A percentile compares a stretch with the other conserved stretches of the same genome.
Evolutionary conservation across 2,797 vertebrate species (phyloP).

Genomic region (Myotis pilosus): DNA sequence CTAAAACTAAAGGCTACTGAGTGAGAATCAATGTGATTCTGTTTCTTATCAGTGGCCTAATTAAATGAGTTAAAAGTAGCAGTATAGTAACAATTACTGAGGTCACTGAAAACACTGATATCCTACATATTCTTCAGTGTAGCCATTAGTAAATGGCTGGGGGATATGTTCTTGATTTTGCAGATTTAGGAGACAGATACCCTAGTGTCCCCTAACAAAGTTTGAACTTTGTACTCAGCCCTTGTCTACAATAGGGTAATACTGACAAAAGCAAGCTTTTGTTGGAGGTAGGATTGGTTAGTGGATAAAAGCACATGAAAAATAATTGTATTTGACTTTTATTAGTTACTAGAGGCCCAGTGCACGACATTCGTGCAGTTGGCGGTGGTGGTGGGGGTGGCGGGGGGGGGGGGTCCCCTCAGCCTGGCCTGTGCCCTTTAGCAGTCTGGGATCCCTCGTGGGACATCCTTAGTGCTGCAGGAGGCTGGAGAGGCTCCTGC

Average conservation of each 20-base stretch:
- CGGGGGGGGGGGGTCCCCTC: no score
- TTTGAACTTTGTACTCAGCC: neutral
- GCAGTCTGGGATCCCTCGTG: no score
- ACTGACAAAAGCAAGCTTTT: conserved; percentile 6
- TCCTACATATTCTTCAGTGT: neutral
- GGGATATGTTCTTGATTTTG: neutral
- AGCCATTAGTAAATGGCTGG: neutral
- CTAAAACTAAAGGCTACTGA: conserved; percentile 6
- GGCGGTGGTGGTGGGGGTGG: no score
- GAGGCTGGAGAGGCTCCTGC: no score
- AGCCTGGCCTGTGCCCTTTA: no score
- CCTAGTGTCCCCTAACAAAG: neutral
- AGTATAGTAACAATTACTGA: neutral
- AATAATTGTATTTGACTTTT: neutral
- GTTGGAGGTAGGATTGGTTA: neutral
- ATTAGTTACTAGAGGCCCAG: neutral
- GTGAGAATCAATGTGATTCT: neutral
- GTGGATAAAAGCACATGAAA: neutral
- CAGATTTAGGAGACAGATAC: neutral
- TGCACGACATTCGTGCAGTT: no score
- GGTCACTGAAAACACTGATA: neutral
- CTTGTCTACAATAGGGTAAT: neutral
- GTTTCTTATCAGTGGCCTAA: neutral
- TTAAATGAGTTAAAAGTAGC: conserved; percentile 9
- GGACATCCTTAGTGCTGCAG: no score